Base-by-base conservation (phyloP, 1,140 invertebrate species). In the Heliconius congener region DNA sequence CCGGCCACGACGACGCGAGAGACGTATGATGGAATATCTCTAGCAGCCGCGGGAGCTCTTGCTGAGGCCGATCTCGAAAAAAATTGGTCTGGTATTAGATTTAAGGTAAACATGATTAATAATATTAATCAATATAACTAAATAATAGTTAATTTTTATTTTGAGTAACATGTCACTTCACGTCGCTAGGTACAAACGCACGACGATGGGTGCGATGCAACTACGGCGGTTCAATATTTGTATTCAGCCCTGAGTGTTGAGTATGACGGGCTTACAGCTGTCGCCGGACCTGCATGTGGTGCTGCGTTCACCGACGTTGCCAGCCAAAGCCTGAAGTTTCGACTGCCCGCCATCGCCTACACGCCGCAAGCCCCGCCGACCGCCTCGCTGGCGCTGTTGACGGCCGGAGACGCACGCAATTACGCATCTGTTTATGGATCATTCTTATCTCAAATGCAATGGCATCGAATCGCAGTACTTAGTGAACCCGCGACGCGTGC, bases 201-300 rank as follows among this genome's bases (percentile, higher is more conserved):
- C 71, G 88, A 91, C 75, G 90, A 88, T 46, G 84, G 81, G 3
- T 93, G 92, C 72, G 85, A 86, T 11, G 87, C 88, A 11, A 77
- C 86, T 8, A 82, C 81, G 27, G 88, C 90, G 1, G 88, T 88
- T 78, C 89, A 88, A 39, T 89, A 89, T 76, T 73, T 92, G 60
- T 82, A 86, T 30, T 86, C 88, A 80, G 89, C 89, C 1, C 84
- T 85, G 16, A 84, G 86, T 1, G 81, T 83, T 18, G 91, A 90
- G 73, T 92, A 87, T 79, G 87, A 86, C 18, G 81, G 85, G 16
- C 81, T 93, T 71, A 85, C 90, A 6, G 91, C 89, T 1, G 85
- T 91, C 57, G 89, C 87, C 2, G 92, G 91, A 0, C 90, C 91
- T 1, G 90, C 88, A 34, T 94, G 92, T 76, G 90, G 84, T n/a